Evolutionary conservation across 2,888 invertebrate species (phyloP).

Genomic region (Campoplex nolae): DNA sequence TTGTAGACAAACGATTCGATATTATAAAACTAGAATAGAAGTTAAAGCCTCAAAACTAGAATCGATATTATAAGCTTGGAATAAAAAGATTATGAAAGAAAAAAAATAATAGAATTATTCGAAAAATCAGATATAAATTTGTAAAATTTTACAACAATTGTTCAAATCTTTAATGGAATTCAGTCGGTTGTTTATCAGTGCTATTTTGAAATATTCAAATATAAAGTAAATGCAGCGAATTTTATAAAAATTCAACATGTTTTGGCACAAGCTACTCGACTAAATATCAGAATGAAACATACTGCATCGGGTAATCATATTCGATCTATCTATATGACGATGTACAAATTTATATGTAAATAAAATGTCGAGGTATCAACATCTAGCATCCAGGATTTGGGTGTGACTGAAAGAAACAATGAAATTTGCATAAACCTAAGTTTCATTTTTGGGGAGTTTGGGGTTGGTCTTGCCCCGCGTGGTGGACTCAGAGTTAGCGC

Average conservation of each 20-base stretch:
- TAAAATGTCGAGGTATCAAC: constrained; percentile 71
- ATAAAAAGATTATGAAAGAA: neutral
- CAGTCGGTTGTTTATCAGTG: neutral
- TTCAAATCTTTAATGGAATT: neutral
- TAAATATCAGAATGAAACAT: neutral
- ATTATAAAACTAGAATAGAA: neutral
- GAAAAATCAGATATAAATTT: neutral
- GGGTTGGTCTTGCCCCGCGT: constrained; percentile 85
- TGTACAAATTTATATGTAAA: constrained; percentile 20
- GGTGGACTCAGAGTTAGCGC: constrained; percentile 89
- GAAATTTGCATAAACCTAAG: constrained; percentile 88
- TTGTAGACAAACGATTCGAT: neutral
- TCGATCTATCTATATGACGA: constrained; percentile 70
- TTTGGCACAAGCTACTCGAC: neutral
- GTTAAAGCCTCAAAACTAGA: no score
- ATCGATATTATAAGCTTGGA: neutral
- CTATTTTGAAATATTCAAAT: neutral
- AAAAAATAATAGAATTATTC: constrained; percentile 1
- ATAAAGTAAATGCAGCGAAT: neutral
- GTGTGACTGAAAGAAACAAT: constrained; percentile 79
- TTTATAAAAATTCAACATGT: neutral
- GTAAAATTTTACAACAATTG: neutral
- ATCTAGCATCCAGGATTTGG: constrained; percentile 81
- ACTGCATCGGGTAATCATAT: constrained; percentile 73
- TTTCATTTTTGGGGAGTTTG: constrained; percentile 96